Conservation (phyloP, 2,888 invertebrate species). For the Tachystola acroxantha region DNA sequence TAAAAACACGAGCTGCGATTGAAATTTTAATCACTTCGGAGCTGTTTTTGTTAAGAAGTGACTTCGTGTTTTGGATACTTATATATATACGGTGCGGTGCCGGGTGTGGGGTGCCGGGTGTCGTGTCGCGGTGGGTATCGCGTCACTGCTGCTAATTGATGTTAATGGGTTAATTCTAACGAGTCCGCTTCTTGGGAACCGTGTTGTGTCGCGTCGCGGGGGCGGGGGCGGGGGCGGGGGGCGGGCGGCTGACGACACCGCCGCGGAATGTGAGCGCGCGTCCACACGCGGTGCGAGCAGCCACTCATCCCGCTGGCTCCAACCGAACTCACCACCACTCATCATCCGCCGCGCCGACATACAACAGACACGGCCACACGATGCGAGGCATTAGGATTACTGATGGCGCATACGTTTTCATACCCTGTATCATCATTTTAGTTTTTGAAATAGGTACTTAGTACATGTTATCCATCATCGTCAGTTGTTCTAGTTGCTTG, state of each 20-base stretch:
- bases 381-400: too few relatives aligned
- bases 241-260: background rate
- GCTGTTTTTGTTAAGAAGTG: background rate
- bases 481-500: too few relatives aligned
- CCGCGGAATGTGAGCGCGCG: background rate
- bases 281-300: background rate
- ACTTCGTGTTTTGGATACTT: background rate
- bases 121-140: background rate
- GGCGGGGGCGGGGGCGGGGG: background rate
- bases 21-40: background rate
- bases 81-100: background rate
- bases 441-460: too few relatives aligned
- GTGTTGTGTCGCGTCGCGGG: background rate
- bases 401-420: too few relatives aligned
- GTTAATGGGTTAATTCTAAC: slow-evolving; percentile 64
- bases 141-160: slow-evolving; percentile 36
- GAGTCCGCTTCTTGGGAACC: slow-evolving; percentile 33
- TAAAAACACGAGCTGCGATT: background rate
- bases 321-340: background rate
- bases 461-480: too few relatives aligned
- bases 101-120: background rate
- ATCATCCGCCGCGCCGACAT: background rate
- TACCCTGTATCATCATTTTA: too few relatives aligned
- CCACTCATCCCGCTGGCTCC: background rate
- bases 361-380: too few relatives aligned